Percentiles rank a stretch among this genome's conserved stretches.
phyloP scores from a whole-genome alignment of 2,113 vertebrate genomes.

The Progne subis region DNA sequence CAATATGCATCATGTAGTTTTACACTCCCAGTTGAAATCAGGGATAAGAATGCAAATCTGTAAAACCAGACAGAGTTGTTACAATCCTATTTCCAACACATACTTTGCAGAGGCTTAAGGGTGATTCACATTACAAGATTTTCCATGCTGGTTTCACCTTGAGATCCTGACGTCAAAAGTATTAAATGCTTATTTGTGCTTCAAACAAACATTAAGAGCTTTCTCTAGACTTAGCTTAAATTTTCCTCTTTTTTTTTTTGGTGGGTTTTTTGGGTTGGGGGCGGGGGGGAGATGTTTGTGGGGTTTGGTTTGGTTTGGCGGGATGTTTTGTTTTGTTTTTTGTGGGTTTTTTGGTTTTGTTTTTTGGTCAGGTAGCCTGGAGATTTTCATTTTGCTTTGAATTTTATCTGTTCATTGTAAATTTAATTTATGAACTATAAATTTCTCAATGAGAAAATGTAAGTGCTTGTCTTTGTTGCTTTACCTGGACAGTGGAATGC shows the following conservation, averaged over 20 bases:
- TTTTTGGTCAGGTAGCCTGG: too few species aligned
- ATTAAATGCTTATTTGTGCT: neutral
- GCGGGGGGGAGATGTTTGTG: too few species aligned
- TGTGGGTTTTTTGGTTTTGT: neutral
- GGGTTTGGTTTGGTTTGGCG: too few species aligned
- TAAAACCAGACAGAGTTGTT: neutral
- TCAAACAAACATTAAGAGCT: neutral
- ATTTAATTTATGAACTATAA: neutral
- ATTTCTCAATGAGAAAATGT: neutral
- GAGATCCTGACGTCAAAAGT: neutral
- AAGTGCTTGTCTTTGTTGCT: neutral
- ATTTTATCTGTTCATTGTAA: neutral
- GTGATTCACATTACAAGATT: neutral
- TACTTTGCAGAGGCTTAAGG: neutral
- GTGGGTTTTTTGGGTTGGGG: too few species aligned
- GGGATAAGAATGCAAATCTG: neutral
- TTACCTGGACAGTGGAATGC: neutral
- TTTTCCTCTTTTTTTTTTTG: neutral
- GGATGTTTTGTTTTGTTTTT: too few species aligned
- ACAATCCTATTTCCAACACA: neutral
- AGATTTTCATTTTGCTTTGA: neutral
- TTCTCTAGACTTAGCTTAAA: neutral
- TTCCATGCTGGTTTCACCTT: neutral
- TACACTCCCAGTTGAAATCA: neutral
- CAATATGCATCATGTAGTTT: neutral